These are phyloP conservation scores for Hirtodrosophila duncani DNA, from an alignment of 2,888 invertebrate species.

Conservation along the genomic window DNA sequence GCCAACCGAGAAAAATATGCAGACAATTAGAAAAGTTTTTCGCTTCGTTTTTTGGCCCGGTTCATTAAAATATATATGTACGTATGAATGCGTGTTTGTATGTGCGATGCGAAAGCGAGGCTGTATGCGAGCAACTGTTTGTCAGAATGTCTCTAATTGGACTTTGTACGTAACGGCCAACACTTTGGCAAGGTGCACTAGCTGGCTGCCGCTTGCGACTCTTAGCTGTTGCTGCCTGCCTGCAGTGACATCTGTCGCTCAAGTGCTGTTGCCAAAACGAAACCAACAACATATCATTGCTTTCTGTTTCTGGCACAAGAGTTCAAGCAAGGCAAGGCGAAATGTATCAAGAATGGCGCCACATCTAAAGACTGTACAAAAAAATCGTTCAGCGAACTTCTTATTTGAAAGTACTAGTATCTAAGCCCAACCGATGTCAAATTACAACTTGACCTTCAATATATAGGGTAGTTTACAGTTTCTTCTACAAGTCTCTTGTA, in stretches of 20 bases:
- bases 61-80: conserved; percentile 21
- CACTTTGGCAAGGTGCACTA: conserved; percentile 47
- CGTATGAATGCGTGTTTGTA: not conserved
- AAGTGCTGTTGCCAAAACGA: conserved; percentile 44
- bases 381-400: too few species aligned
- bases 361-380: too few species aligned
- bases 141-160: conserved; percentile 60
- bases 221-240: conserved; percentile 30
- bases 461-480: too few species aligned
- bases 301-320: conserved; percentile 52
- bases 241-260: conserved; percentile 51
- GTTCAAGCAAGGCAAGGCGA: conserved; percentile 41
- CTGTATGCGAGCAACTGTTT: conserved; percentile 44
- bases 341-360: conserved; percentile 11
- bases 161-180: conserved; percentile 49
- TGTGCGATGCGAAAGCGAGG: conserved; percentile 14
- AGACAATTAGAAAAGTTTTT: conserved; percentile 47
- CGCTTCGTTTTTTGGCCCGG: conserved; percentile 23
- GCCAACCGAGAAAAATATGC: conserved; percentile 53
- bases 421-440: too few species aligned
- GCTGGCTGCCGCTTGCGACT: conserved; percentile 8
- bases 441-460: too few species aligned
- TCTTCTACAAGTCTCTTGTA: too few species aligned
- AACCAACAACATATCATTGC: conserved; percentile 27
- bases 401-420: too few species aligned